phyloP scores from a whole-genome alignment of 2,113 vertebrate genomes.

The Ifrita kowaldi region DNA sequence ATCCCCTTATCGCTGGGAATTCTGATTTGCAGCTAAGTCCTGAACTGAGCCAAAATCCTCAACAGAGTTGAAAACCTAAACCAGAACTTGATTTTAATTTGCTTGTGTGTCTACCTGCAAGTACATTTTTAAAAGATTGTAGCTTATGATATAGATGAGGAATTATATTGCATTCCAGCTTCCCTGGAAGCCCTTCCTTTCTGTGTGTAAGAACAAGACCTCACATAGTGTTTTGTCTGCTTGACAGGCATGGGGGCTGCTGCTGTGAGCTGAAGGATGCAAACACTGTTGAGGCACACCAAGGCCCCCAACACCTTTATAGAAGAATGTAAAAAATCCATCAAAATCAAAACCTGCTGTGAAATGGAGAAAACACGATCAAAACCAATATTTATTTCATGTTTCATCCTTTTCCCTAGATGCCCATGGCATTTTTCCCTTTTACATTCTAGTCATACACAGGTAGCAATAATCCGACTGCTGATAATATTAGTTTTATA shows the following conservation, averaged over 20 bases:
- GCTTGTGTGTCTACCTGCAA: neutral
- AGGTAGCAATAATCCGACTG: neutral
- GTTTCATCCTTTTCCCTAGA: neutral
- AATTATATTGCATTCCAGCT: neutral
- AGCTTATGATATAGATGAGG: neutral
- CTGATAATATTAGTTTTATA: neutral
- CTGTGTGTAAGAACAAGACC: neutral
- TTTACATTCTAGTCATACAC: neutral
- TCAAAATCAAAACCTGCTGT: neutral
- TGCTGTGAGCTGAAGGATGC: neutral
- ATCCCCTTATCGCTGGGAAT: neutral
- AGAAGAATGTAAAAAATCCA: neutral
- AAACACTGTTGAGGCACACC: neutral
- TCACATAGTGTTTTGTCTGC: fast-evolving
- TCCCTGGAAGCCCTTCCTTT: neutral
- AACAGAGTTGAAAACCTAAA: neutral
- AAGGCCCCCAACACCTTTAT: neutral
- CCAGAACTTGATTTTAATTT: neutral
- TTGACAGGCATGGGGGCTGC: neutral
- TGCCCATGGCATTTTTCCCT: neutral
- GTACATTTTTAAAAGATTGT: neutral
- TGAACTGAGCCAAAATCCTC: neutral
- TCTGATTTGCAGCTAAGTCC: neutral
- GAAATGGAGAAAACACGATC: neutral
- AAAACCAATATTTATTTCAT: neutral